Percentiles rank a stretch among this genome's conserved stretches.
phyloP scores from a whole-genome alignment of 1,140 invertebrate species.

The Calycopis cecrops region DNA sequence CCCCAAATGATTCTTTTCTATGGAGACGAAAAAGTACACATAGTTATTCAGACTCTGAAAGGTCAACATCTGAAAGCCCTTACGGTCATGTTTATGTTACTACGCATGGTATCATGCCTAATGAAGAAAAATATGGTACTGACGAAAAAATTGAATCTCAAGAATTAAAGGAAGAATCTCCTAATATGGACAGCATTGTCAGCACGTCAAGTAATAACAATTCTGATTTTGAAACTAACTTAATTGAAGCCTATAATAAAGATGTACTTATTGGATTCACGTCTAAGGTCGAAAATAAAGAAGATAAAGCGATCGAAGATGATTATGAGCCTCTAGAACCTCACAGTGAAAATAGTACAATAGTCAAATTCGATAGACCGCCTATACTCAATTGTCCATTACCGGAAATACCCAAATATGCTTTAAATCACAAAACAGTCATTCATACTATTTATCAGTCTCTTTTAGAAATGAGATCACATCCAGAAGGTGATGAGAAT shows the following conservation, averaged over 20 bases:
- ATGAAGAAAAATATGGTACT: conserved; percentile 27
- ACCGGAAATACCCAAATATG: conserved; percentile 64
- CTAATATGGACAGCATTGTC: conserved; percentile 15
- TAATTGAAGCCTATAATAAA: conserved; percentile 69
- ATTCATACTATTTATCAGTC: conserved; percentile 68
- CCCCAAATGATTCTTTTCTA: conserved; percentile 71
- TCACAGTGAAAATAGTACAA: conserved; percentile 44
- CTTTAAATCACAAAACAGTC: conserved; percentile 21
- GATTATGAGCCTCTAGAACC: conserved; percentile 69
- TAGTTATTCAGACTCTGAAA: conserved; percentile 57
- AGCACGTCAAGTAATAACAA: conserved; percentile 34
- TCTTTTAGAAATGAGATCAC: conserved; percentile 61
- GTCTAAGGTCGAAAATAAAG: conserved; percentile 45
- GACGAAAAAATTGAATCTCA: conserved; percentile 34
- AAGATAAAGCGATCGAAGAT: conserved; percentile 52
- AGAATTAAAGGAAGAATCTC: conserved; percentile 37
- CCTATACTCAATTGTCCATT: conserved; percentile 70
- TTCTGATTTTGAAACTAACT: conserved; percentile 61
- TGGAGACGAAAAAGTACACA: conserved; percentile 66
- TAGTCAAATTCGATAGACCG: conserved; percentile 50
- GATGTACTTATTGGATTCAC: conserved; percentile 55
- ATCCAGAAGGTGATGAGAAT: conserved; percentile 62
- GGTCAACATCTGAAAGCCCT: conserved; percentile 44
- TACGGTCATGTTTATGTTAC: conserved; percentile 52
- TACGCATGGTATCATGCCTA: conserved; percentile 37